A percentile compares a stretch with the other conserved stretches of the same genome.
Evolutionary conservation across 2,797 vertebrate species (phyloP).

Genomic region (Paguma larvata): DNA sequence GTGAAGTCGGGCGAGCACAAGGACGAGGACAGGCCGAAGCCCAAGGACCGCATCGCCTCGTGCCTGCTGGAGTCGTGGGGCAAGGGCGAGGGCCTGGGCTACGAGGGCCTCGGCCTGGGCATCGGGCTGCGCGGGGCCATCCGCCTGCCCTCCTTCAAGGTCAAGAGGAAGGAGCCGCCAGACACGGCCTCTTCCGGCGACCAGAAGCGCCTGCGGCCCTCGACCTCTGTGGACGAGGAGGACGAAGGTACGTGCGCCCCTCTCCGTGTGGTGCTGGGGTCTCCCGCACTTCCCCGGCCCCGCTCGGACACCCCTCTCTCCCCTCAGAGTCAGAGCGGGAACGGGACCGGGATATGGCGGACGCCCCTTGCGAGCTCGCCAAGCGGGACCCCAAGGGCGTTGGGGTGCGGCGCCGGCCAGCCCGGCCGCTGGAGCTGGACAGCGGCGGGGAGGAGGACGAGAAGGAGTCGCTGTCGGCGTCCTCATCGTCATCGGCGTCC

Average conservation of each 20-base stretch:
- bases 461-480: conserved; percentile 90
- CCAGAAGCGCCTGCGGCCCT: conserved; percentile 96
- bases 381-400: conserved; percentile 92
- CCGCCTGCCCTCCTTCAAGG: conserved; percentile 98
- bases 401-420: conserved; percentile 91
- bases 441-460: conserved; percentile 97
- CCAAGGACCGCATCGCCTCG: conserved; percentile 94
- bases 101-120: conserved; percentile 96
- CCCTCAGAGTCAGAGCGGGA: conserved; percentile 88
- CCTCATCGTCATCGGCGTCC: conserved; percentile 81
- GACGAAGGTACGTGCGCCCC: conserved; percentile 93
- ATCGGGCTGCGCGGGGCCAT: conserved; percentile 97
- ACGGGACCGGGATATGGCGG: conserved; percentile 89
- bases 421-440: conserved; percentile 95
- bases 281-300: accelerated
- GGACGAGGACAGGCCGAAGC: conserved; percentile 95
- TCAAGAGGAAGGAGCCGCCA: conserved; percentile 98
- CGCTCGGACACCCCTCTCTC: neutral
- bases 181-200: conserved; percentile 93
- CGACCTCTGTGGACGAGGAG: conserved; percentile 96
- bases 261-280: accelerated
- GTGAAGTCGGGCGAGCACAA: conserved; percentile 96
- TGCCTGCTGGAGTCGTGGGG: conserved; percentile 98
- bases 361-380: conserved; percentile 91
- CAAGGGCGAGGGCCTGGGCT: conserved; percentile 97